Percentiles rank a stretch among this genome's conserved stretches.
These are phyloP conservation scores for Pogonognathellus flavescens DNA, from an alignment of 1,140 invertebrate genomes.

Conservation along the genomic window DNA sequence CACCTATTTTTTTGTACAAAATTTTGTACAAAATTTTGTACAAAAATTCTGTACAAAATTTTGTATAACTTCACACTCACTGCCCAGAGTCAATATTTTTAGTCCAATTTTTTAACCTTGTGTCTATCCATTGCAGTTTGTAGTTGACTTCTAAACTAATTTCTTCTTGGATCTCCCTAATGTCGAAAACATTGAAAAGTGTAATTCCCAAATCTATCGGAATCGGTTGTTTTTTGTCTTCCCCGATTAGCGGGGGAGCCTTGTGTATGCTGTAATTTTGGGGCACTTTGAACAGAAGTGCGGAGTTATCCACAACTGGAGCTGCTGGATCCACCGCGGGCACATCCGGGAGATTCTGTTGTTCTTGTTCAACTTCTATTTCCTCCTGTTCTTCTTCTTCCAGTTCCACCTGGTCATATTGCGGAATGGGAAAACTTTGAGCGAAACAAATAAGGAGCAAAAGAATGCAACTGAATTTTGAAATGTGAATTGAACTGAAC, in stretches of 20 bases:
- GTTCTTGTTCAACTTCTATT: neutral
- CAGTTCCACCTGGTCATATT: conserved; percentile 1
- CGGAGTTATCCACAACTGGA: neutral
- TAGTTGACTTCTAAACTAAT: conserved; percentile 60
- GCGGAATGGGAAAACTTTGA: conserved; percentile 2
- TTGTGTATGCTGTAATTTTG: conserved; percentile 64
- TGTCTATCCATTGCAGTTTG: conserved; percentile 64
- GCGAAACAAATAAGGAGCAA: conserved; percentile 4
- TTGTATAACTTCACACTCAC: too few relatives aligned
- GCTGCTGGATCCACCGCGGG: neutral
- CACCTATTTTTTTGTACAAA: too few relatives aligned
- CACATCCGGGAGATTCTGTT: neutral
- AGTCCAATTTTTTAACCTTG: conserved; percentile 59
- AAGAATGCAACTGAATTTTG: conserved; percentile 4
- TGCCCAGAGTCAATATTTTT: conserved; percentile 35
- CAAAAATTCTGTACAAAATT: too few relatives aligned
- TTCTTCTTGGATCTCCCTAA: conserved; percentile 63
- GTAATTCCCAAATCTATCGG: conserved; percentile 59
- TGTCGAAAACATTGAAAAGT: conserved; percentile 62
- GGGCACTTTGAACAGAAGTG: conserved; percentile 41
- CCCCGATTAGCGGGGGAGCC: conserved; percentile 58
- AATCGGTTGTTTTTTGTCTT: conserved; percentile 54
- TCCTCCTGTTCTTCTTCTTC: neutral
- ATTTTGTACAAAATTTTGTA: too few relatives aligned
- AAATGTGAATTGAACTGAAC: neutral